Percentiles rank a stretch among this genome's conserved stretches.
phyloP scores from a whole-genome alignment of 2,888 invertebrate genomes.

The Pristionchus mayeri region DNA sequence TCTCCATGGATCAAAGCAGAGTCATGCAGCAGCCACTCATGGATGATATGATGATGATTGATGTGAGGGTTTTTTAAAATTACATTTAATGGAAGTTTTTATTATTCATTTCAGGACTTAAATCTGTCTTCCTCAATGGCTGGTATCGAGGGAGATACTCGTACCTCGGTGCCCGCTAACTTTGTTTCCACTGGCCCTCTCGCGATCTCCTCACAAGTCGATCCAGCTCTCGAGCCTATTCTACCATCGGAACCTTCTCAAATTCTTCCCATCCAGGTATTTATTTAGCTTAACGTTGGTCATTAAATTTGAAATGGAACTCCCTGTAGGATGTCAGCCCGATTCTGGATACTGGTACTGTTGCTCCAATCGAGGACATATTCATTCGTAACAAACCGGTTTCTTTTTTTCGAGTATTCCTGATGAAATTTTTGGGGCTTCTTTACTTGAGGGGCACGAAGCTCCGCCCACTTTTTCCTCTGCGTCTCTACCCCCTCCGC shows the following conservation, averaged over 20 bases:
- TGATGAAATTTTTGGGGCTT: too few relatives aligned
- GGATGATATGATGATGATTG: slow-evolving; percentile 10
- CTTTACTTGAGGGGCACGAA: too few relatives aligned
- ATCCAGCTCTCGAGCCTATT: slow-evolving; percentile 9
- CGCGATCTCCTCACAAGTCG: slow-evolving; percentile 8
- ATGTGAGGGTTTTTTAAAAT: slow-evolving; percentile 1
- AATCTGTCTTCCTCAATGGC: slow-evolving; percentile 23
- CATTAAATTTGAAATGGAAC: too few relatives aligned
- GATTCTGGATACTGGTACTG: too few relatives aligned
- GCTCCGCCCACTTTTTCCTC: too few relatives aligned
- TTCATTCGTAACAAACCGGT: too few relatives aligned
- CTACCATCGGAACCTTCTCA: slow-evolving; percentile 23
- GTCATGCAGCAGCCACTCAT: background rate
- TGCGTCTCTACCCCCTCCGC: too few relatives aligned
- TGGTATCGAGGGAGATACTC: slow-evolving; percentile 18
- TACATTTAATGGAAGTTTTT: background rate
- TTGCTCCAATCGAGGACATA: too few relatives aligned
- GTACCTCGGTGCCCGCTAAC: slow-evolving; percentile 6
- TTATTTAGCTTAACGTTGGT: too few relatives aligned
- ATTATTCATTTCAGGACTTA: background rate
- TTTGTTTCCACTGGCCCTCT: slow-evolving; percentile 20
- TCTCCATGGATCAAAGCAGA: background rate
- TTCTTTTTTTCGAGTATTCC: too few relatives aligned
- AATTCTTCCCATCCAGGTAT: slow-evolving; percentile 23
- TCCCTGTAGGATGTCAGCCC: too few relatives aligned